Evolutionary conservation across 2,113 vertebrate genomes (phyloP), one percentile per base, ranked within the genome.

Genomic region (Cebus imitator): DNA sequence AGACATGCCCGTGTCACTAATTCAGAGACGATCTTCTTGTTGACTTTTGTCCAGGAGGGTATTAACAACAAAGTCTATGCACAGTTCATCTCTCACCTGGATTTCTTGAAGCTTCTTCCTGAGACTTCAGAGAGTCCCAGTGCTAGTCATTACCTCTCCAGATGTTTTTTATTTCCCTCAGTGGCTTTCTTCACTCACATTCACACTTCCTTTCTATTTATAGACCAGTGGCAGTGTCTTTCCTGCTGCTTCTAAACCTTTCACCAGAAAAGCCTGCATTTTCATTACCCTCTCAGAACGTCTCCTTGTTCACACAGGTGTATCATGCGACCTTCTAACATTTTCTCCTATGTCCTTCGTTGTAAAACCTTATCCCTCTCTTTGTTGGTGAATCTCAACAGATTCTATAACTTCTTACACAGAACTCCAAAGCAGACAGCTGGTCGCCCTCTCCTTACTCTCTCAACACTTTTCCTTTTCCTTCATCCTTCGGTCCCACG

Each of bases 1-100:
- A 66, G 43, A 20, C 7, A 35, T 4, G 11, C 5, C 5, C 30
- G 0, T 0, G 9, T 58, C 25, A 37, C 10, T 32, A 5, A 52
- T 27, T 5, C 66, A 45, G 25, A 84, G 32, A 13, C 1, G 0
- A 48, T 87, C 48, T 89, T 78, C 58, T 27, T 13, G 16, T 3
- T 21, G 1, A 35, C 48, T 76, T 75, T 10, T 48, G 8, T 35
- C 37, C 3, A 13, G 4, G 1, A 52, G 14, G 52, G 2, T 45
- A 5, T 85, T 48, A 64, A 66, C 45, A 61, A 17, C 35, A 48
- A 4, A 7, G 10, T 7, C 66, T 7, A 37, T 6, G 32, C 17
- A 14, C 6, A n/a, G 37, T 21, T 73, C 40, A 55, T 50, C 27
- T 40, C 20, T 89, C 43, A 30, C 30, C 8, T 52, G 21, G 12